A percentile compares a stretch with the other conserved stretches of the same genome.
Conservation (phyloP, 2,797 vertebrate species). For the Oophaga sylvatica region DNA sequence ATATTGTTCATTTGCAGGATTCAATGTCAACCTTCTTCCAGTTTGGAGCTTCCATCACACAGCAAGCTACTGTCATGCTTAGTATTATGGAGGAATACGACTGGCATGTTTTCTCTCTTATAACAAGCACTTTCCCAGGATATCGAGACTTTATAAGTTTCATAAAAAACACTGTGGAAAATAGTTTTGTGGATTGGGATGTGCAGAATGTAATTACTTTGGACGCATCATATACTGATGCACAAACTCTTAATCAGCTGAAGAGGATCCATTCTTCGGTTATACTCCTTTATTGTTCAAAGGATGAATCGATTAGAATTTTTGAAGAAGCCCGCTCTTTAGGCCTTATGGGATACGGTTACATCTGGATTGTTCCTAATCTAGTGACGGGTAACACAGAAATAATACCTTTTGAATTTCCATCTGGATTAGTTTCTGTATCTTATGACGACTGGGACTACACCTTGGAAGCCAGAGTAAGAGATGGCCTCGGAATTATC, state of each 20-base stretch:
- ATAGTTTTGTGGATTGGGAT: constrained; percentile 98
- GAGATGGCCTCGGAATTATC: constrained; percentile 95
- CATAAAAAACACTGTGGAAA: constrained; percentile 94
- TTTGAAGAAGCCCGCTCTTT: constrained; percentile 93
- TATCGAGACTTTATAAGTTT: constrained; percentile 95
- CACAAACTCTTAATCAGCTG: constrained; percentile 89
- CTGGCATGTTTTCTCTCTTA: constrained; percentile 96
- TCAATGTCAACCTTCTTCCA: constrained; percentile 96
- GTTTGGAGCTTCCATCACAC: constrained; percentile 97
- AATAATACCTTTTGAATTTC: constrained; percentile 88
- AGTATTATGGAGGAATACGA: constrained; percentile 99
- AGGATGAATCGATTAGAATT: constrained; percentile 90
- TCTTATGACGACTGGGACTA: constrained; percentile 99
- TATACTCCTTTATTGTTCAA: constrained; percentile 94
- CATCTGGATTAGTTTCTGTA: constrained; percentile 92
- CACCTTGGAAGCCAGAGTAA: constrained; percentile 86
- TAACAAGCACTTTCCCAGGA: constrained; percentile 95
- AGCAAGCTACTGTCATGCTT: constrained; percentile 93
- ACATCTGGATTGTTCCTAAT: constrained; percentile 98
- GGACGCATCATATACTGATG: constrained; percentile 89
- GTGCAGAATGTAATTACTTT: constrained; percentile 90
- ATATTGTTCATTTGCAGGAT: constrained; percentile 77
- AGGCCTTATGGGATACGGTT: constrained; percentile 93
- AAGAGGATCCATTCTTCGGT: constrained; percentile 97
- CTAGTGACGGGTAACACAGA: constrained; percentile 92